Base-by-base conservation (phyloP, 2,888 invertebrate genomes). In the Drosophila tripunctata region DNA sequence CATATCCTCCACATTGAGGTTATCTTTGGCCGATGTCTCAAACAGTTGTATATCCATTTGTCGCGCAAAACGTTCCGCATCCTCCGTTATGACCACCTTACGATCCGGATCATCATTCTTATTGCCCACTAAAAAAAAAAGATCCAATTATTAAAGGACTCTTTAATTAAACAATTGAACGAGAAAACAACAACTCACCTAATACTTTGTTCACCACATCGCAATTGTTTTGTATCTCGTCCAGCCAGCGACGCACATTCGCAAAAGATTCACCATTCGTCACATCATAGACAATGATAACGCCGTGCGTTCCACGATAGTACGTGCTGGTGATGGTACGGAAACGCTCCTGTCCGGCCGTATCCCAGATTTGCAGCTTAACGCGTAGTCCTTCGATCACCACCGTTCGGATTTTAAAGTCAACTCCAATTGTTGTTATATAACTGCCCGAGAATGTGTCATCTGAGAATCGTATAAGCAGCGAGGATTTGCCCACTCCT, bases 181-280 rank as follows among this genome's bases (percentile, higher is more conserved):
- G n/a, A n/a, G n/a, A n/a, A n/a, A n/a, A n/a, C n/a, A n/a, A n/a
- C n/a, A 2, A 67, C 81, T 93, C 91, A 97, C 97, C 97, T 93
- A 99, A 94, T 91, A 99, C 97, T 94, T 97, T 96, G 93, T 98
- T 98, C 79, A 99, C 99, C 88, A 98, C 97, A 93, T 99, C 99
- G 94, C 99, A 99, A 93, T 99, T 99, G 91, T 98, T 97, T 91
- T 99, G 99, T 78, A 99, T 99, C 93, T 99, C 99, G 91, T 98
- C 98, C 54, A 99, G 93, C 99, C 99, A 99, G 90, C 99, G 93
- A 91, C 99, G 98, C 2, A 99, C 99, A 92, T 99, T 99, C 67
- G 98, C 98, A 92, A 99, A 99, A 48, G 99, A 98, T 91, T 99
- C 99, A 36, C 99, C 99, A 92, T 97, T 98, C 69, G 97, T 98